A percentile compares a stretch with the other conserved stretches of the same genome.
Conservation (phyloP, 2,113 vertebrate genomes). For the Notarius lentiginosus region DNA sequence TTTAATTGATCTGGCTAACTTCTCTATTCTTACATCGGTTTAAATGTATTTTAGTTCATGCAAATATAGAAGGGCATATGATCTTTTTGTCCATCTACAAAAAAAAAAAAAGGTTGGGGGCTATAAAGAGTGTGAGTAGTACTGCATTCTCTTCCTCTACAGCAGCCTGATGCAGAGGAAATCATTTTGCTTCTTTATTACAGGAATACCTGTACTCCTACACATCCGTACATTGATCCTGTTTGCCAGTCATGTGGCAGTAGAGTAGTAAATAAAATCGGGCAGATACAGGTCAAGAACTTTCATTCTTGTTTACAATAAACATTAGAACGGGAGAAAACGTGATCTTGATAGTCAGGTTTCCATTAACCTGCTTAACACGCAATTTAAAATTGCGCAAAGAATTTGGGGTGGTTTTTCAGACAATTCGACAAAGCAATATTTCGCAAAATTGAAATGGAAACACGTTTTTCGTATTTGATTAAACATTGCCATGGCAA, state of each 20-base stretch:
- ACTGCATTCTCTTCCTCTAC: not conserved
- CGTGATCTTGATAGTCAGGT: not conserved
- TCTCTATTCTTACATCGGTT: not conserved
- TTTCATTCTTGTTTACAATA: not conserved
- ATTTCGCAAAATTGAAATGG: no score
- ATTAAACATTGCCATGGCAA: no score
- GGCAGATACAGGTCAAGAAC: not conserved
- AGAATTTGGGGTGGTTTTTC: no score
- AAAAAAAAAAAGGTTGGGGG: not conserved
- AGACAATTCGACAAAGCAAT: no score
- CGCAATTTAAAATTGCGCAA: no score
- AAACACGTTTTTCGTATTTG: no score
- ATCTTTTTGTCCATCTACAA: not conserved
- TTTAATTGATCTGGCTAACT: not conserved
- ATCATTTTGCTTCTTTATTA: not conserved
- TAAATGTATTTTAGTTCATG: not conserved
- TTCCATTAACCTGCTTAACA: no score
- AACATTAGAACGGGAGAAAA: not conserved
- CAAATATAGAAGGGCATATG: not conserved
- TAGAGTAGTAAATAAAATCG: not conserved
- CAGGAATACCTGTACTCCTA: not conserved
- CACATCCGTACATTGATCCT: no score
- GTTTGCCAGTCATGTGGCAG: no score
- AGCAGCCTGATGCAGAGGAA: not conserved
- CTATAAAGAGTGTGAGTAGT: not conserved